Conservation (phyloP, 2,113 vertebrate genomes). For the Hemicordylus capensis region DNA sequence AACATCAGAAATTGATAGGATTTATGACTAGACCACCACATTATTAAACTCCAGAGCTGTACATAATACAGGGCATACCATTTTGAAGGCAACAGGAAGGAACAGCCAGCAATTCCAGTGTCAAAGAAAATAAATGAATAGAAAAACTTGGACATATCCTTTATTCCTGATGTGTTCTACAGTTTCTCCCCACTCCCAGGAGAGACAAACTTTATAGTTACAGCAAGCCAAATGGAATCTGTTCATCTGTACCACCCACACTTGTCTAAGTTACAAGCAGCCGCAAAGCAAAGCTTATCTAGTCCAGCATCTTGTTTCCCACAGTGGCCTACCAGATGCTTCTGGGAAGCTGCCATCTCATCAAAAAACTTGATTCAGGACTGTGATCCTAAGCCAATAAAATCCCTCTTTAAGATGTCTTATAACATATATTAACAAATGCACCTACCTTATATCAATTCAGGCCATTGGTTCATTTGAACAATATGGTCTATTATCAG, state of each 20-base stretch:
- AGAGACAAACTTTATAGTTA: background rate
- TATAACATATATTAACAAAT: too few relatives aligned
- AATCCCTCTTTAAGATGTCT: too few relatives aligned
- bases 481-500: too few relatives aligned
- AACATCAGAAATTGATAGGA: conserved; percentile 53
- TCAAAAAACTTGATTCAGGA: too few relatives aligned
- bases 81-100: conserved; percentile 15
- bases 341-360: background rate
- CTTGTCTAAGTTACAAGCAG: background rate
- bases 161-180: background rate
- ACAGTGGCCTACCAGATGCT: too few relatives aligned
- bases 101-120: background rate
- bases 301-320: too few relatives aligned
- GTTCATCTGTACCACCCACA: background rate
- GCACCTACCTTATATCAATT: too few relatives aligned
- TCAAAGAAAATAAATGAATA: background rate
- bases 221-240: background rate
- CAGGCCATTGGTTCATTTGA: too few relatives aligned
- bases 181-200: background rate
- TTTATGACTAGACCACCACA: conserved; percentile 51
- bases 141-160: background rate
- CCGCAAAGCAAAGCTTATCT: background rate
- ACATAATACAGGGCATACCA: conserved; percentile 48
- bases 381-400: too few relatives aligned
- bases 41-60: conserved; percentile 56